Evolutionary conservation across 2,113 vertebrate genomes (phyloP).

Genomic region (cattle (Bos taurus)): ARS-UCD2.0 NC_037335.1:85018501-85019000

Average conservation of each 20-base stretch:
- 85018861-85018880: not conserved
- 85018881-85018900: not conserved
- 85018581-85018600: not conserved
- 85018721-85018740: not conserved
- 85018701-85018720: not conserved
- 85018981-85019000: not conserved
- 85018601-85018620: no score
- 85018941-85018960: not conserved
- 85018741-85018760: not conserved
- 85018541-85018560: no score
- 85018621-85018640: fast-evolving
- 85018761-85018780: not conserved
- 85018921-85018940: not conserved
- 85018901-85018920: not conserved
- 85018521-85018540: fast-evolving
- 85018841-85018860: not conserved
- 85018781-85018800: not conserved
- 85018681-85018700: not conserved
- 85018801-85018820: not conserved
- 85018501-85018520: not conserved
- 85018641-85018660: not conserved
- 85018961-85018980: not conserved
- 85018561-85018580: not conserved
- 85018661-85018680: not conserved
- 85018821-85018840: not conserved